Conservation (phyloP, 2,888 invertebrate genomes). For the Seira musarum region DNA sequence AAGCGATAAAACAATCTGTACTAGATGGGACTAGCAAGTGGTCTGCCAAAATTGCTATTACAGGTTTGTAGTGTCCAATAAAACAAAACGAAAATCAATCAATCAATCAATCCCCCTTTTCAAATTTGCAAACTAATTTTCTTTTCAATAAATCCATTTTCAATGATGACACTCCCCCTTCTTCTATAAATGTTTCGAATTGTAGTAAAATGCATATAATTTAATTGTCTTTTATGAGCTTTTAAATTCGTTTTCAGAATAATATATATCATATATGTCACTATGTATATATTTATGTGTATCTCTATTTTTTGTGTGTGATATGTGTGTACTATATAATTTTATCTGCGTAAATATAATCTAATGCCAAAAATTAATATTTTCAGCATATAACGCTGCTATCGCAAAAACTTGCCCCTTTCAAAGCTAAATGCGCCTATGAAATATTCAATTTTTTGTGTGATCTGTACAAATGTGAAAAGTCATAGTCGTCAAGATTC, state of each 20-base stretch:
- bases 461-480: slow-evolving; percentile 4
- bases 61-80: slow-evolving; percentile 84
- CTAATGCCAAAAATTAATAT: slow-evolving; percentile 11
- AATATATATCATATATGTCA: neutral
- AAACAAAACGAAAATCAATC: slow-evolving; percentile 22
- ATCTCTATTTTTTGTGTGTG: slow-evolving; percentile 9
- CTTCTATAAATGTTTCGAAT: neutral
- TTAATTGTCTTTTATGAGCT: neutral
- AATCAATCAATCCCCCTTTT: slow-evolving; percentile 15
- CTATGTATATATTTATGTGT: slow-evolving; percentile 2
- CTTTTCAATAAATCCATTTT: slow-evolving; percentile 12
- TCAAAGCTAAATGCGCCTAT: neutral
- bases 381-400: slow-evolving; percentile 12
- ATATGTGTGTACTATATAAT: neutral
- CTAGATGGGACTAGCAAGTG: slow-evolving; percentile 99
- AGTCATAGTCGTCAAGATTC: neutral
- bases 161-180: neutral
- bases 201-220: neutral
- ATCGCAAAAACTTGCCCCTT: neutral
- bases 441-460: neutral
- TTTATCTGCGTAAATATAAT: neutral
- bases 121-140: neutral
- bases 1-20: slow-evolving; percentile 98
- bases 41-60: slow-evolving; percentile 99
- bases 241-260: neutral